Percentiles rank a stretch among this genome's conserved stretches.
Evolutionary conservation across 2,888 invertebrate genomes (phyloP).

Genomic region (Drosophila tripunctata): DNA sequence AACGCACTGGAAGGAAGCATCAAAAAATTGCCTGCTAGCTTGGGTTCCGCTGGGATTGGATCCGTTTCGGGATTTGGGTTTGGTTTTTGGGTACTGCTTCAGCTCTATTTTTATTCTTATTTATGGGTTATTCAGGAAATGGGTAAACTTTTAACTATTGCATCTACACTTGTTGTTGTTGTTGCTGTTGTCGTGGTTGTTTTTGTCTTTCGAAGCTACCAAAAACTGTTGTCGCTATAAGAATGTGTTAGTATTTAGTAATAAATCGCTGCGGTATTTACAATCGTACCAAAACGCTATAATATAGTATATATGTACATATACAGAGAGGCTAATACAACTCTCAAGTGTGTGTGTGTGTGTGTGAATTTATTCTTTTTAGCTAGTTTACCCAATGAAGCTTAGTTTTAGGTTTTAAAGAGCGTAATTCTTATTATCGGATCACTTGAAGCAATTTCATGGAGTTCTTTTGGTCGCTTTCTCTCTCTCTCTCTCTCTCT

Average conservation of each 20-base stretch:
- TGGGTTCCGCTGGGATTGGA: slow-evolving; percentile 33
- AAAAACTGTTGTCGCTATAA: slow-evolving; percentile 37
- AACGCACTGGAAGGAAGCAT: slow-evolving; percentile 66
- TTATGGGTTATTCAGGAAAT: slow-evolving; percentile 3
- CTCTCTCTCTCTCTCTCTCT: slow-evolving; percentile 9
- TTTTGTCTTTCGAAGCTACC: slow-evolving; percentile 42
- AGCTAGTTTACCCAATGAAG: slow-evolving; percentile 43
- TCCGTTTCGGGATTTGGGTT: slow-evolving; percentile 22
- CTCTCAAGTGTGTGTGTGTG: slow-evolving; percentile 29
- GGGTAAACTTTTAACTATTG: slow-evolving; percentile 39
- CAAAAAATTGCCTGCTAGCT: slow-evolving; percentile 46
- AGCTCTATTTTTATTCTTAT: no score
- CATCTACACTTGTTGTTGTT: no score
- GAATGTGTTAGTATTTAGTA: slow-evolving; percentile 20
- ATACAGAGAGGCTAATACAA: slow-evolving; percentile 53
- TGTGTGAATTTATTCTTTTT: slow-evolving; percentile 17
- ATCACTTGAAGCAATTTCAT: slow-evolving; percentile 75
- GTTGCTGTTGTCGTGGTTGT: slow-evolving; percentile 5
- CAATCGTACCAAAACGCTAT: slow-evolving; percentile 60
- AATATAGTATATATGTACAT: slow-evolving; percentile 60
- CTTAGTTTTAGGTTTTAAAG: slow-evolving; percentile 50
- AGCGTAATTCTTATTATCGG: slow-evolving; percentile 76
- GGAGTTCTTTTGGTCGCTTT: slow-evolving; percentile 62
- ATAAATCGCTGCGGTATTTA: slow-evolving; percentile 58
- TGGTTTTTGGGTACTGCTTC: background rate